Conservation (phyloP, 2,888 invertebrate species). For the Scaptomyza flava region DNA sequence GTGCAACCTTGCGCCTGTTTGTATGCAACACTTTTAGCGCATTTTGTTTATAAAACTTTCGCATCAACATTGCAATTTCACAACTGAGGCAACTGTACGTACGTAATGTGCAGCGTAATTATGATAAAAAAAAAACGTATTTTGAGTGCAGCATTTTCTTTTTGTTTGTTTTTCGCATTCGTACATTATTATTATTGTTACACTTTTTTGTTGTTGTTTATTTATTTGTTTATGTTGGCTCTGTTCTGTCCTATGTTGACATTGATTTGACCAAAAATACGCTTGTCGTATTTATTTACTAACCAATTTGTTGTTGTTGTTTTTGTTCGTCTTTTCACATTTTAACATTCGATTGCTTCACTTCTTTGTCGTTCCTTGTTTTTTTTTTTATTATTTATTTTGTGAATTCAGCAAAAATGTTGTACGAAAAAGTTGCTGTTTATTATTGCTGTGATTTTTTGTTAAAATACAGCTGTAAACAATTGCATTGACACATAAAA, state of each 20-base stretch:
- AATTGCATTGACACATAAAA: conserved; percentile 73
- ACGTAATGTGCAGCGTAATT: conserved; percentile 42
- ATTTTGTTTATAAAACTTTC: conserved; percentile 17
- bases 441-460: conserved; percentile 62
- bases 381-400: conserved; percentile 44
- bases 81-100: conserved; percentile 40
- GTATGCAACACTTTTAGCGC: conserved; percentile 60
- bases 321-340: not conserved
- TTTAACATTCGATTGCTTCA: conserved; percentile 27
- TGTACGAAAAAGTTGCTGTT: not conserved
- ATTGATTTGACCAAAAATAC: conserved; percentile 72
- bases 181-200: conserved; percentile 14
- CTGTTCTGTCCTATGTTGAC: conserved; percentile 52
- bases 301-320: conserved; percentile 43
- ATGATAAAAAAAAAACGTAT: conserved; percentile 45
- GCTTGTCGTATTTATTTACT: conserved; percentile 71
- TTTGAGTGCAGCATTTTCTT: not conserved
- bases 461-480: conserved; percentile 73
- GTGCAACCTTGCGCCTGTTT: conserved; percentile 48
- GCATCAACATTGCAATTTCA: conserved; percentile 17
- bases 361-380: conserved; percentile 18
- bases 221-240: conserved; percentile 44
- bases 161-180: conserved; percentile 6
- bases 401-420: conserved; percentile 62
- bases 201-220: conserved; percentile 13